phyloP scores from a whole-genome alignment of 2,113 vertebrate genomes.

The Sceloporus tristichus region DNA sequence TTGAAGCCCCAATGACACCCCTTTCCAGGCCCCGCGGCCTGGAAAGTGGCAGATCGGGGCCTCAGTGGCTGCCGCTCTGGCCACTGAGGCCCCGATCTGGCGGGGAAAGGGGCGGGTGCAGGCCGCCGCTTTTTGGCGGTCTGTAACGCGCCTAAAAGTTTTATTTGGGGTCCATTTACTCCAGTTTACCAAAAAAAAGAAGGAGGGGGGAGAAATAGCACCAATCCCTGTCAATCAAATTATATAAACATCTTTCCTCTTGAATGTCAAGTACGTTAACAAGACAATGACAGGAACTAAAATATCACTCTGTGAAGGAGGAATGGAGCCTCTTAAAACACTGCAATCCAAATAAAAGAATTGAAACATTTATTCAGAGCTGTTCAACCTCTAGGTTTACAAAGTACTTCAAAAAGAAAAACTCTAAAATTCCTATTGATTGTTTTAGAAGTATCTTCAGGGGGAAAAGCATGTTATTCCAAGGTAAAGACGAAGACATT shows the following conservation, averaged over 20 bases:
- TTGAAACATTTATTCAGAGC: neutral
- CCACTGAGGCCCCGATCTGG: no score
- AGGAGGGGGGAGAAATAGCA: neutral
- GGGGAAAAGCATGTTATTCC: neutral
- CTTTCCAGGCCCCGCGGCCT: no score
- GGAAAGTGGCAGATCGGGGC: no score
- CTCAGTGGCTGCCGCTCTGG: no score
- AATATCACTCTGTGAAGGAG: neutral
- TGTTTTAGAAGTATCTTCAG: conserved; percentile 7
- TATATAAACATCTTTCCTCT: fast-evolving
- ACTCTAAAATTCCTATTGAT: neutral
- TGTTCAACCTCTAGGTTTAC: neutral
- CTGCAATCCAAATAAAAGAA: neutral
- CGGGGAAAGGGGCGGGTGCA: no score
- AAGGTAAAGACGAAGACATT: neutral
- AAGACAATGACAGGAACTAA: neutral
- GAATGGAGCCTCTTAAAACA: neutral
- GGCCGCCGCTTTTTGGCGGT: no score
- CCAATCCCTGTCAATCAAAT: conserved; percentile 2
- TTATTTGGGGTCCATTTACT: neutral
- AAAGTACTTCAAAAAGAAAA: neutral
- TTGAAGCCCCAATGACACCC: no score
- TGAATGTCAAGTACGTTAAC: neutral
- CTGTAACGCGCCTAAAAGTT: no score
- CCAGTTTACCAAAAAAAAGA: neutral